Evolutionary conservation across 2,888 invertebrate genomes (phyloP).

Genomic region (Caenorhabditis imperialis): DNA sequence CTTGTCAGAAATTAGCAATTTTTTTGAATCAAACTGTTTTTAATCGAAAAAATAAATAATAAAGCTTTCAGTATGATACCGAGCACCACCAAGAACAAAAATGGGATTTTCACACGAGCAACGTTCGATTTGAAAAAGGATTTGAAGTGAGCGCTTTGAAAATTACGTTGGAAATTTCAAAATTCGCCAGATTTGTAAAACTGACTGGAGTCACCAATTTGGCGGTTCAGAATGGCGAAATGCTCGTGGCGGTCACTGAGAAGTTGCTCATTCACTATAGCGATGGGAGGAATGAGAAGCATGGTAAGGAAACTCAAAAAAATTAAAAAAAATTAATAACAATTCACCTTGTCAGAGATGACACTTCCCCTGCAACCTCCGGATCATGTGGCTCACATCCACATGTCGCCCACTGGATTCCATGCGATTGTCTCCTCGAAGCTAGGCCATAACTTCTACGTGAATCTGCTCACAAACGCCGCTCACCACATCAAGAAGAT

Average conservation of each 20-base stretch:
- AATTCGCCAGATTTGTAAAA: constrained; percentile 30
- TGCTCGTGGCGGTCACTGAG: constrained; percentile 48
- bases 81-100: constrained; percentile 44
- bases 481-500: constrained; percentile 63
- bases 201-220: constrained; percentile 34
- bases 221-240: constrained; percentile 54
- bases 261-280: constrained; percentile 38
- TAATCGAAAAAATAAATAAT: too few species aligned
- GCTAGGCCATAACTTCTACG: constrained; percentile 73
- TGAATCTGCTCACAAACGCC: constrained; percentile 60
- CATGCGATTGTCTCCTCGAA: constrained; percentile 70
- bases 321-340: not conserved
- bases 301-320: not conserved
- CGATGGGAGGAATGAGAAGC: constrained; percentile 36
- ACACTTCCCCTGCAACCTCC: constrained; percentile 56
- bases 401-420: constrained; percentile 68
- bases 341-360: constrained; percentile 56
- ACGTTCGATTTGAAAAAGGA: constrained; percentile 57
- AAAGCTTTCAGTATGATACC: constrained; percentile 37
- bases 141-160: constrained; percentile 43
- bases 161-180: constrained; percentile 1
- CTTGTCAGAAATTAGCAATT: too few species aligned
- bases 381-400: constrained; percentile 65
- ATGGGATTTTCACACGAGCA: constrained; percentile 58
- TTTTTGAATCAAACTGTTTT: too few species aligned